Evolutionary conservation across 2,797 vertebrate genomes (phyloP), one percentile per base, ranked within the genome.

Genomic region (Ammospiza maritima): DNA sequence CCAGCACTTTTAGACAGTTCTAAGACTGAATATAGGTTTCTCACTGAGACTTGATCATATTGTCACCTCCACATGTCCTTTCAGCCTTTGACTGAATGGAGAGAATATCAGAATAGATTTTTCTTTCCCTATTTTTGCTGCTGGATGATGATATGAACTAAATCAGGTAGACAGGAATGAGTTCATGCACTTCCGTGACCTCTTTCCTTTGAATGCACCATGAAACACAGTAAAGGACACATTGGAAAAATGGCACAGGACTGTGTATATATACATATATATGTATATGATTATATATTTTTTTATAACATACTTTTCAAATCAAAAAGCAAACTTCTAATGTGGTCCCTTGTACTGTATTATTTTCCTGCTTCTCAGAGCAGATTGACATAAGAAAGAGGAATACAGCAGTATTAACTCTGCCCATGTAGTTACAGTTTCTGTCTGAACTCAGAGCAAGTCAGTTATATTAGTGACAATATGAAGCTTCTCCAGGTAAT

Each of bases 181-280:
- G 5, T 40, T 74, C 3, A 0, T 54, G 21, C 9, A 47, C 10
- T n/a, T 36, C 51, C 66, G 44, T 22, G 17, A 45, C 13, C 4
- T 38, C 21, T 76, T 75, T 48, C 64, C 34, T 51, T 51, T 62
- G 27, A 94, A 32, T 38, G 29, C 12, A 3, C 10, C 45, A 77
- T 2, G 4, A 78, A 82, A 67, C 50, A 40, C 11, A 56, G 40
- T 32, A 21, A 58, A 73, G 67, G 7, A 3, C 30, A 22, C 22
- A 2, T 8, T 60, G 21, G 4, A 54, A 72, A 83, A 70, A 51
- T 47, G 42, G 1, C 14, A 65, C 17, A 53, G 23, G 20, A 62
- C 7, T 42, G 2, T 57, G 0, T 27, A 0, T 32, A 3, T 11
- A 4, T 32, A 3, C 42, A 6, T 22, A n/a, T 32, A 13, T 9